Conservation (phyloP, 2,888 invertebrate species). For the Caradrina clavipalpis region DNA sequence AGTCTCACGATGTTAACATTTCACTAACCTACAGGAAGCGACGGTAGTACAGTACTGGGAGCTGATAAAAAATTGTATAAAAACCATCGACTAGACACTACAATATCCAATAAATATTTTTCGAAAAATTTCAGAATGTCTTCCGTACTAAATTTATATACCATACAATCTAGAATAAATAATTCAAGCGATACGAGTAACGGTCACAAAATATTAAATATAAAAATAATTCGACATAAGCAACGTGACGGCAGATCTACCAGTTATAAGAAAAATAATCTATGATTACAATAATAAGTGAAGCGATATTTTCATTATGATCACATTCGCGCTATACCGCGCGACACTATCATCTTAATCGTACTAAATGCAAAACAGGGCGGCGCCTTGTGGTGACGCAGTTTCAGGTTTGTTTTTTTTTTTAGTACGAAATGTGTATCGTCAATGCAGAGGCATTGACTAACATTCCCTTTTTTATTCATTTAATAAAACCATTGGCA, state of each 20-base stretch:
- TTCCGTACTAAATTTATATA: slow-evolving; percentile 69
- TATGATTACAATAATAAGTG: slow-evolving; percentile 80
- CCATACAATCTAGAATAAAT: slow-evolving; percentile 84
- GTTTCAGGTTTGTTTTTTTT: slow-evolving; percentile 67
- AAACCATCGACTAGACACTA: slow-evolving; percentile 86
- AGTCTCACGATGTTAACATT: slow-evolving; percentile 74
- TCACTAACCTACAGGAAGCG: slow-evolving; percentile 72
- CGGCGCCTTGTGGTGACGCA: slow-evolving; percentile 73
- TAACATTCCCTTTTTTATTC: slow-evolving; percentile 82
- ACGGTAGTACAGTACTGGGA: slow-evolving; percentile 62
- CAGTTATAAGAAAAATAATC: slow-evolving; percentile 78
- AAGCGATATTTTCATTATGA: slow-evolving; percentile 81
- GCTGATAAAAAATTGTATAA: slow-evolving; percentile 73
- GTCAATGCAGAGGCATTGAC: slow-evolving; percentile 84
- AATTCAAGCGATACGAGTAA: slow-evolving; percentile 80
- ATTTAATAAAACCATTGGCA: slow-evolving; percentile 77
- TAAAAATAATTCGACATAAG: slow-evolving; percentile 78
- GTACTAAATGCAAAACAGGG: slow-evolving; percentile 78
- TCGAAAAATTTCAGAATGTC: slow-evolving; percentile 74
- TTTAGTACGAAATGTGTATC: slow-evolving; percentile 81
- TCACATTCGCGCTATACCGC: slow-evolving; percentile 82
- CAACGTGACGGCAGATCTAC: slow-evolving; percentile 85
- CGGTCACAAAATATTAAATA: slow-evolving; percentile 75
- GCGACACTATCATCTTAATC: slow-evolving; percentile 77
- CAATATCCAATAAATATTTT: slow-evolving; percentile 84